Evolutionary conservation across 92 coral and sea anemone species (phyloP).

Genomic region (Epizoanthus stellaris): DNA sequence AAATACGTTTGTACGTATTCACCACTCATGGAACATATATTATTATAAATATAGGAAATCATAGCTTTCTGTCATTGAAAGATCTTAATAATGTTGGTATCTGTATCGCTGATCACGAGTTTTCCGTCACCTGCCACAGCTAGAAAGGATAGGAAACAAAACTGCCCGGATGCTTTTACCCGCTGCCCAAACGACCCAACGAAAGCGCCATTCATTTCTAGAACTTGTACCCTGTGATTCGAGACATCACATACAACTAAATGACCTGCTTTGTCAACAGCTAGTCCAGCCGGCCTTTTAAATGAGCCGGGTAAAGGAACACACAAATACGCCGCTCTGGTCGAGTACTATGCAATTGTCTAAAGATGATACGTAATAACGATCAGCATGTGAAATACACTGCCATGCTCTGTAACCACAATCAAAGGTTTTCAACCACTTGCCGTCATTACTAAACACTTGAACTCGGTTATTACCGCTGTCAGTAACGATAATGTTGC

Average conservation of each 20-base stretch:
- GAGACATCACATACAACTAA: slow-evolving; percentile 38
- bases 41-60: too few species aligned
- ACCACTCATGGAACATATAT: too few species aligned
- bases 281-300: neutral
- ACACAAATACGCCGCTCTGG: neutral
- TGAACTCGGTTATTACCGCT: neutral
- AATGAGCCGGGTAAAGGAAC: neutral
- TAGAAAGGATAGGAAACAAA: too few species aligned
- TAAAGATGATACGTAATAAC: slow-evolving; percentile 13
- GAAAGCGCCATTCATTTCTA: neutral
- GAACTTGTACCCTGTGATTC: slow-evolving; percentile 44
- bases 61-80: too few species aligned
- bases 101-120: too few species aligned
- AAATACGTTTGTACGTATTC: too few species aligned
- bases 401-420: neutral
- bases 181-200: too few species aligned
- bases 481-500: slow-evolving; percentile 47
- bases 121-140: too few species aligned
- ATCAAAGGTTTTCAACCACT: slow-evolving; percentile 1
- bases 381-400: slow-evolving; percentile 19
- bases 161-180: too few species aligned
- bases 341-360: slow-evolving; percentile 28
- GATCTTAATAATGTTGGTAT: too few species aligned
- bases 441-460: slow-evolving; percentile 9
- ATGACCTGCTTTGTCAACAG: slow-evolving; percentile 19